Evolutionary conservation across 2,113 vertebrate genomes (phyloP).

Genomic region (Mus pahari): DNA sequence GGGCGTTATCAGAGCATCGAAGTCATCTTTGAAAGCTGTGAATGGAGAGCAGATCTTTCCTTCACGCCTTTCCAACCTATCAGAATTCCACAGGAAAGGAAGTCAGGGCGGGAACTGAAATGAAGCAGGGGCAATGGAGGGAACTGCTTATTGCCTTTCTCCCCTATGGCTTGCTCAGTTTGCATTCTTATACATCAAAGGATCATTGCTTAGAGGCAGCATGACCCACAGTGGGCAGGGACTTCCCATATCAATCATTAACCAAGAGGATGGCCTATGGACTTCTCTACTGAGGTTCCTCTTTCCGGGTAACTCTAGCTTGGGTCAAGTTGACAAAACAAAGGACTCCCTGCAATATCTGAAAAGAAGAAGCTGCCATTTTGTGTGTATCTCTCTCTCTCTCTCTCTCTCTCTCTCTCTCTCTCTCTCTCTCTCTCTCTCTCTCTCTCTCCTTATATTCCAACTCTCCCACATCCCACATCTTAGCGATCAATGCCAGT

Average conservation of each 20-base stretch:
- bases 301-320: not conserved
- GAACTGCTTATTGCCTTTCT: not conserved
- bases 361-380: not conserved
- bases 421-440: not conserved
- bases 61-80: not conserved
- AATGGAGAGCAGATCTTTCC: not conserved
- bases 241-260: not conserved
- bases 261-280: not conserved
- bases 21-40: conserved; percentile 21
- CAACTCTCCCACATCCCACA: not conserved
- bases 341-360: not conserved
- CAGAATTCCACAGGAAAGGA: not conserved
- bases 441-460: not conserved
- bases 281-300: not conserved
- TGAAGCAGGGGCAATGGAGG: too few relatives aligned
- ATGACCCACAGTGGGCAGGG: not conserved
- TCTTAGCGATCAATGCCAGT: not conserved
- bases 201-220: not conserved
- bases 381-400: not conserved
- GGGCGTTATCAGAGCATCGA: not conserved
- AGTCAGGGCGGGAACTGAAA: not conserved
- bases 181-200: not conserved
- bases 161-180: not conserved
- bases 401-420: not conserved
- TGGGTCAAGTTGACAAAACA: not conserved